These are phyloP conservation scores for Homarus gammarus DNA, from an alignment of 2,888 invertebrate species.

Conservation along the genomic window DNA sequence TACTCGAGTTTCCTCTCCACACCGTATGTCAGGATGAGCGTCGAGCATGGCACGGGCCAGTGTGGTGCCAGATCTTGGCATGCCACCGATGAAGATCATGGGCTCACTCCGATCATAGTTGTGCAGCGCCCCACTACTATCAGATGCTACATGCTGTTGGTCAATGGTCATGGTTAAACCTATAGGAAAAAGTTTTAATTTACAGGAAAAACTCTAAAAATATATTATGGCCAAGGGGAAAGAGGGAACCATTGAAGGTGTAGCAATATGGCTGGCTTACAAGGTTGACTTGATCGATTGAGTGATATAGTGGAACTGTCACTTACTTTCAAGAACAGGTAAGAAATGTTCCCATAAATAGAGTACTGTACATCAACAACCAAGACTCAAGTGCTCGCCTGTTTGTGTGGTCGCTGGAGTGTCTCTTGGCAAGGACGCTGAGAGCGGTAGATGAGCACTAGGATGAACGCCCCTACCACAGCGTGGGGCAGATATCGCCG, in stretches of 20 bases:
- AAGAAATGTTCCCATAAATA: too few relatives aligned
- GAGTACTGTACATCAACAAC: too few relatives aligned
- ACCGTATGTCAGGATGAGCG: constrained; percentile 97
- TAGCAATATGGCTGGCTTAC: neutral
- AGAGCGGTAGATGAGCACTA: constrained; percentile 74
- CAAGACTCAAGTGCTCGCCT: too few relatives aligned
- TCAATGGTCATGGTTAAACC: too few relatives aligned
- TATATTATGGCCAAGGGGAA: neutral
- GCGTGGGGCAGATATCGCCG: constrained; percentile 69
- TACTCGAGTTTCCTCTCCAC: constrained; percentile 97
- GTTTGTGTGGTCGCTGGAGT: constrained; percentile 6
- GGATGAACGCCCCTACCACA: constrained; percentile 63
- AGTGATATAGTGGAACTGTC: too few relatives aligned
- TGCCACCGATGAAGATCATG: constrained; percentile 97
- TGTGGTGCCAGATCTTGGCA: constrained; percentile 98
- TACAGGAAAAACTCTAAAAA: neutral
- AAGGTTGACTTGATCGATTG: neutral
- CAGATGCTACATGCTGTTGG: constrained; percentile 14
- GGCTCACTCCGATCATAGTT: constrained; percentile 92
- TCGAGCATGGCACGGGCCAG: constrained; percentile 98
- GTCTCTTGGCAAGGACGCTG: constrained; percentile 58
- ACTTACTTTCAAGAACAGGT: too few relatives aligned
- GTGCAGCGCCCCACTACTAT: constrained; percentile 35
- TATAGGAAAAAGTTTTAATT: too few relatives aligned
- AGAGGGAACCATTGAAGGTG: neutral